phyloP scores from a whole-genome alignment of 1,140 invertebrate genomes.

The Aplysia californica region DNA sequence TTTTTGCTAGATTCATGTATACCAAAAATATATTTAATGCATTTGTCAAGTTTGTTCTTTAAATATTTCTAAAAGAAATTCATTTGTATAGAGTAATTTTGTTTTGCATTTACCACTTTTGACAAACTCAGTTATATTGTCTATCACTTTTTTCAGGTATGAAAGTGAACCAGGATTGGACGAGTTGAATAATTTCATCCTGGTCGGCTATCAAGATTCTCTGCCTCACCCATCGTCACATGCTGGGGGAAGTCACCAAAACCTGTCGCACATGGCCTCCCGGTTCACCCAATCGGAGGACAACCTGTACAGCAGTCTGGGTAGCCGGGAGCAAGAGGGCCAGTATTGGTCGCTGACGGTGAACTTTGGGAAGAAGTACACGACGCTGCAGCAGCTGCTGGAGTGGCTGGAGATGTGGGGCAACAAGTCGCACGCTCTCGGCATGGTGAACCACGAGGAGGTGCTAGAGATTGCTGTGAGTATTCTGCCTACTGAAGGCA shows the following conservation, averaged over 20 bases:
- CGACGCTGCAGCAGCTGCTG: slow-evolving; percentile 49
- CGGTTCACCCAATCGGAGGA: slow-evolving; percentile 51
- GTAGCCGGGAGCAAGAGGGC: slow-evolving; percentile 15
- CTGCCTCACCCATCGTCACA: neutral
- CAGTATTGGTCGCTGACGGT: slow-evolving; percentile 52
- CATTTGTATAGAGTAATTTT: neutral
- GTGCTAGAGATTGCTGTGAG: slow-evolving; percentile 18
- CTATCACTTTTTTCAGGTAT: slow-evolving; percentile 23
- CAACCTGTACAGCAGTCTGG: slow-evolving; percentile 36
- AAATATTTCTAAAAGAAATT: neutral
- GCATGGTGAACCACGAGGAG: slow-evolving; percentile 38
- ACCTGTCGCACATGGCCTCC: slow-evolving; percentile 47
- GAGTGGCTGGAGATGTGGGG: slow-evolving; percentile 63
- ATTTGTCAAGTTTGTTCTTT: neutral
- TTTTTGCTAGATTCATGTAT: too few relatives aligned
- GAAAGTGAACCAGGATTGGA: slow-evolving; percentile 37
- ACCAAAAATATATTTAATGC: neutral
- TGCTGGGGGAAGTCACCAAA: slow-evolving; percentile 25
- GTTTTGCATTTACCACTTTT: too few relatives aligned
- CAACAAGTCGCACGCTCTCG: slow-evolving; percentile 52
- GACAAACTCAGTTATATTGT: too few relatives aligned
- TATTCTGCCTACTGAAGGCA: too few relatives aligned
- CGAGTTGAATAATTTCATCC: slow-evolving; percentile 16
- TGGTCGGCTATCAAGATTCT: too few relatives aligned
- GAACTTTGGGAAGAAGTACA: slow-evolving; percentile 57